phyloP scores from a whole-genome alignment of 2,888 invertebrate species.

The Caenorhabditis sulstoni region DNA sequence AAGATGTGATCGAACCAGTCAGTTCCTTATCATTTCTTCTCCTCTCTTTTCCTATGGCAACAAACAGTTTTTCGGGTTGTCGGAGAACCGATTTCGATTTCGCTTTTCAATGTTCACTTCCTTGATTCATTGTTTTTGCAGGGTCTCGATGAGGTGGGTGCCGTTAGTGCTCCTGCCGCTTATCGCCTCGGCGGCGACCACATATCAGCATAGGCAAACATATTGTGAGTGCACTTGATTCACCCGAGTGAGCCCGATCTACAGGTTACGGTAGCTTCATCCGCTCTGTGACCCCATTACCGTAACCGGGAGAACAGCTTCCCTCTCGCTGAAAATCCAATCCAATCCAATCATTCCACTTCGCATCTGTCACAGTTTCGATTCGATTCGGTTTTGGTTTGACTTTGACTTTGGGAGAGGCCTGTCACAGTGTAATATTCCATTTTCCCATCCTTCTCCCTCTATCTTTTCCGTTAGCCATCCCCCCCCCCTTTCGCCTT shows the following conservation, averaged over 20 bases:
- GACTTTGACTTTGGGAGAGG: too few species aligned
- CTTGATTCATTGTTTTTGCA: too few species aligned
- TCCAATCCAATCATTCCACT: background rate
- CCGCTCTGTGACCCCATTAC: too few species aligned
- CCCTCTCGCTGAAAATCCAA: too few species aligned
- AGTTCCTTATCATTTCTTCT: slow-evolving; percentile 4
- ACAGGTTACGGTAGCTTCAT: too few species aligned
- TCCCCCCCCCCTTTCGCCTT: background rate
- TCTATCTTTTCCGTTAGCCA: slow-evolving; percentile 16
- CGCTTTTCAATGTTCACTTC: background rate
- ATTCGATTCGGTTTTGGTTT: slow-evolving; percentile 4
- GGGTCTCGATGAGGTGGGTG: slow-evolving; percentile 51
- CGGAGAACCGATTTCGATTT: background rate
- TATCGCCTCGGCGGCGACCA: slow-evolving; percentile 39
- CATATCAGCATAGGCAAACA: slow-evolving; percentile 52
- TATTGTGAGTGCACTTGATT: slow-evolving; percentile 63
- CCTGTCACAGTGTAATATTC: slow-evolving; percentile 41
- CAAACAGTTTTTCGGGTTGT: too few species aligned
- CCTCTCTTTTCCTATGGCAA: too few species aligned
- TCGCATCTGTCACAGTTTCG: slow-evolving; percentile 22
- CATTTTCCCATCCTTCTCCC: slow-evolving; percentile 8
- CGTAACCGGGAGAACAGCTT: too few species aligned
- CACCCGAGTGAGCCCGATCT: too few species aligned
- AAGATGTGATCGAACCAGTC: slow-evolving; percentile 26
- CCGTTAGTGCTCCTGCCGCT: slow-evolving; percentile 54